Evolutionary conservation across 1,140 invertebrate species (phyloP), one percentile per base, ranked within the genome.

Genomic region (Scaptomyza pallida): DNA sequence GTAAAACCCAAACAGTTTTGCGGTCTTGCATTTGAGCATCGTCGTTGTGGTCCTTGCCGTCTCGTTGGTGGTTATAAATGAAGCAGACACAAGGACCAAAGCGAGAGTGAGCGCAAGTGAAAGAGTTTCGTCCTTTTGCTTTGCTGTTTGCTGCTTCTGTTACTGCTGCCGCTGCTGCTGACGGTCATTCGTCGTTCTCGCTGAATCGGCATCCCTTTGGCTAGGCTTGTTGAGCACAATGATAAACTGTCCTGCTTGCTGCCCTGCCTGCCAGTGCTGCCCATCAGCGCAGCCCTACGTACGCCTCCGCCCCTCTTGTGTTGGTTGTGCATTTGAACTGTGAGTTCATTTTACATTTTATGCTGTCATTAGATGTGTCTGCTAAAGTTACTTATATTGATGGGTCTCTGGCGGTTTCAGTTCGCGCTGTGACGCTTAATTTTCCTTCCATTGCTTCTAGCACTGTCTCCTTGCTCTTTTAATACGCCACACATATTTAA

Each of bases 1-100:
- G 70, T 51, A 60, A 48, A 70, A 81, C 75, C 64, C 72, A 74
- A 86, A 81, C 80, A 85, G 80, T 85, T 85, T 85, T 85, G 80
- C 70, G 80, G 80, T 85, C 82, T 85, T 86, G 76, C 81, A 79
- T 60, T 74, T 59, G 76, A 33, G 63, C 68, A 48, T 64, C 51
- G 65, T 44, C 54, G 41, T 55, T 55, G 47, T 55, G 60, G 41
- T 50, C 60, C 44, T 51, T 75, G 60, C 61, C 61, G 61, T 64
- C 69, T 67, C 69, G 63, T 72, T 71, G 52, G 62, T 52, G 62
- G 69, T 72, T 72, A 72, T 72, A 67, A 72, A 72, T 72, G 69
- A 72, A 72, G 54, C 69, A 52, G 54, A 59, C 55, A 26, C 30
- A 44, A 30, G 54, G 45, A 23, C 17, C 54, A 35, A 17, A 41